These are phyloP conservation scores for Bradypus variegatus DNA, from an alignment of 2,797 vertebrate genomes.

Conservation along the genomic window DNA sequence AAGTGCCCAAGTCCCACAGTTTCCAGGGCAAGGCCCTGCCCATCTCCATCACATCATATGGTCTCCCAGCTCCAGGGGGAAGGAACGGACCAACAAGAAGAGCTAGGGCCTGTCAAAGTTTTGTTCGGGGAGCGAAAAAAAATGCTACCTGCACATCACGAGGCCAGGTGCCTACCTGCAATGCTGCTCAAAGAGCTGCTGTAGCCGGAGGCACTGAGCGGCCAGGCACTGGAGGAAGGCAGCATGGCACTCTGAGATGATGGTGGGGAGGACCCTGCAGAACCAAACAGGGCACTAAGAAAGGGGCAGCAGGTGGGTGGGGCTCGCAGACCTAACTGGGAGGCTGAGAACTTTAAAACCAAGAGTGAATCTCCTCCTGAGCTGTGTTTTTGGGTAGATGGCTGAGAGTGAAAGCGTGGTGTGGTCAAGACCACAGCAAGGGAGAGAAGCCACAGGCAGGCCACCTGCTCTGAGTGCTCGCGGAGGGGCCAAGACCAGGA, in stretches of 20 bases:
- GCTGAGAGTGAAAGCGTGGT: fast-evolving
- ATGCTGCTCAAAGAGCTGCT: slow-evolving; percentile 88
- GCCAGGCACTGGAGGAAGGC: slow-evolving; percentile 91
- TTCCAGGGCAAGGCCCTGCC: background rate
- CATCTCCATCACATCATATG: fast-evolving
- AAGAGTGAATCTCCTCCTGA: slow-evolving; percentile 38
- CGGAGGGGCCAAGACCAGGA: background rate
- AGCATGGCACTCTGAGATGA: slow-evolving; percentile 87
- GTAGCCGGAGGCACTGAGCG: slow-evolving; percentile 84
- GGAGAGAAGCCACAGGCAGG: background rate
- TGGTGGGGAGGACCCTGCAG: slow-evolving; percentile 82
- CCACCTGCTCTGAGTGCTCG: background rate
- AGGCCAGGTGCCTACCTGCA: slow-evolving; percentile 80
- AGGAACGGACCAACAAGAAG: background rate
- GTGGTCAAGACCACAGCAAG: fast-evolving
- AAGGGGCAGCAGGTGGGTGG: slow-evolving; percentile 61
- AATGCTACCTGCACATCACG: slow-evolving; percentile 60
- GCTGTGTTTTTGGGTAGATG: background rate
- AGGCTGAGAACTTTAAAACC: slow-evolving; percentile 38
- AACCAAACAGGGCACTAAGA: slow-evolving; percentile 72
- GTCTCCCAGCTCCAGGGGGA: background rate
- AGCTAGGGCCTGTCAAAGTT: slow-evolving; percentile 38
- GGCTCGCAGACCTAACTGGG: slow-evolving; percentile 39
- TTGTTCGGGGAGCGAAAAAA: slow-evolving; percentile 48
- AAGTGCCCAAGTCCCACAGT: fast-evolving